Evolutionary conservation across 2,888 invertebrate genomes (phyloP).

Genomic region (Caenorhabditis sp.): DNA sequence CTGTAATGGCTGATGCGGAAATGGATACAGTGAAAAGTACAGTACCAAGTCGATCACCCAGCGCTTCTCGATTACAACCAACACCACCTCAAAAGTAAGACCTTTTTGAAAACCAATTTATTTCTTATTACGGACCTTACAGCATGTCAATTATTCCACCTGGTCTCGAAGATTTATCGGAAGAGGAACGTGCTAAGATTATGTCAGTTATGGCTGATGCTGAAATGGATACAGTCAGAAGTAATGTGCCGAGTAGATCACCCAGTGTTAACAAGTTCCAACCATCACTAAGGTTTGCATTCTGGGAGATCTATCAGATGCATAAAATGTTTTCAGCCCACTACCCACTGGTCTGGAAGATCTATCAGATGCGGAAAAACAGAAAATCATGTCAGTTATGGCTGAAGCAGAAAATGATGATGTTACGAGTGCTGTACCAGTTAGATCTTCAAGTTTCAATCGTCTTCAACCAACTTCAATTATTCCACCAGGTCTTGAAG

Average conservation of each 20-base stretch:
- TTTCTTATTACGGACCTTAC: no score
- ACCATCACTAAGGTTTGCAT: no score
- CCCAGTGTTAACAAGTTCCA: background rate
- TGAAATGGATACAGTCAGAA: conserved; percentile 18
- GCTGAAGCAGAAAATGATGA: conserved; percentile 66
- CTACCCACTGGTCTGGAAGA: conserved; percentile 63
- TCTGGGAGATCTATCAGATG: background rate
- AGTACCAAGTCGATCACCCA: background rate
- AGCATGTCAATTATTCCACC: conserved; percentile 35
- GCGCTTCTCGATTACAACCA: no score
- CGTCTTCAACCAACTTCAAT: background rate
- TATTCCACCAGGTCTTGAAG: conserved; percentile 58
- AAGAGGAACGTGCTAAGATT: conserved; percentile 76
- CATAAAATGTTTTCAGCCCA: no score
- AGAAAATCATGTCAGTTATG: conserved; percentile 77
- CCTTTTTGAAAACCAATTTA: no score
- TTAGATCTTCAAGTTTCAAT: background rate
- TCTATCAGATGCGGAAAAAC: conserved; percentile 76
- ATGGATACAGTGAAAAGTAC: conserved; percentile 20
- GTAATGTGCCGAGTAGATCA: background rate
- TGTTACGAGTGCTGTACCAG: background rate
- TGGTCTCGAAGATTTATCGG: conserved; percentile 73
- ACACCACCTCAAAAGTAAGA: no score
- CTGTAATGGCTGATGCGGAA: conserved; percentile 74
- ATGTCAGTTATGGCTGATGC: conserved; percentile 75